Evolutionary conservation across 2,113 vertebrate genomes (phyloP).

Genomic region (Glaucidium brasilianum): DNA sequence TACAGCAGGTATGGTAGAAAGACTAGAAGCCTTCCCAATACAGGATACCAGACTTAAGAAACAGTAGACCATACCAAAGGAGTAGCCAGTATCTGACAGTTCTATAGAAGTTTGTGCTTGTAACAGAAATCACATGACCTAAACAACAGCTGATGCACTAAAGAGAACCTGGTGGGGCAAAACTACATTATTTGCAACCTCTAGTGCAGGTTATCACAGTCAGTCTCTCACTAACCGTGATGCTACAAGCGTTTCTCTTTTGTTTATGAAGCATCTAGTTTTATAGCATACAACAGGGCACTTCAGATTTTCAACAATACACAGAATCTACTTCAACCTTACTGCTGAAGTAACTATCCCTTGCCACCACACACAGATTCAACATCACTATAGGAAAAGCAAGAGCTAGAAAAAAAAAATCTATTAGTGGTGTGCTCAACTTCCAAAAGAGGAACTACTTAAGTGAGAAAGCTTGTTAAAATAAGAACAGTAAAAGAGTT

Average conservation of each 20-base stretch:
- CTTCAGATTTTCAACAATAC: neutral
- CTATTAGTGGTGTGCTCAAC: neutral
- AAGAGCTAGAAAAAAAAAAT: neutral
- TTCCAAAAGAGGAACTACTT: neutral
- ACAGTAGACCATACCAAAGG: neutral
- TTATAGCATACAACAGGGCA: rapidly evolving
- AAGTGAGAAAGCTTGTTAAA: neutral
- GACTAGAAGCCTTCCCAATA: neutral
- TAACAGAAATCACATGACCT: neutral
- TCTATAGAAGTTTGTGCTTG: neutral
- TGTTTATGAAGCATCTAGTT: neutral
- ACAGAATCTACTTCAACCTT: neutral
- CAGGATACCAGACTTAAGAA: neutral
- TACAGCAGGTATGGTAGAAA: neutral
- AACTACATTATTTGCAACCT: neutral
- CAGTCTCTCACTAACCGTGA: neutral
- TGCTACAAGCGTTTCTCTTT: neutral
- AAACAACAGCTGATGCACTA: neutral
- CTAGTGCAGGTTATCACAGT: neutral
- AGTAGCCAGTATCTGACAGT: neutral
- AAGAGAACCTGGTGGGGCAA: neutral
- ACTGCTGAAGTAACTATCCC: neutral
- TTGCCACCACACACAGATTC: neutral
- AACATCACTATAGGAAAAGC: neutral
- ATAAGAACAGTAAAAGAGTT: neutral